Conservation (phyloP, 2,797 vertebrate genomes). For the Eulemur albifrons region DNA sequence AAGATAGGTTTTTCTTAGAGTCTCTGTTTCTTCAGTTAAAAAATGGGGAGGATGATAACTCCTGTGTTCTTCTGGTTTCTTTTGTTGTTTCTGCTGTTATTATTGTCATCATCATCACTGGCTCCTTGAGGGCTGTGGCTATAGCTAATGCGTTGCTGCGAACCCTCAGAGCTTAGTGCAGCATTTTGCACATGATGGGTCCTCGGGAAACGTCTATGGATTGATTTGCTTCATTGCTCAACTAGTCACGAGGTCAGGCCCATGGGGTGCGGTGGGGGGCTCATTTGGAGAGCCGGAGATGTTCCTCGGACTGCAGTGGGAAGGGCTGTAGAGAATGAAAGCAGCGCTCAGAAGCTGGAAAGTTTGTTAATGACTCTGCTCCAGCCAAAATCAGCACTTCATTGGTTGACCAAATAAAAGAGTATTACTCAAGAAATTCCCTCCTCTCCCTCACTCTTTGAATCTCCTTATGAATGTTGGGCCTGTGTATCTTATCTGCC, state of each 20-base stretch:
- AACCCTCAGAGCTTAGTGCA: not conserved
- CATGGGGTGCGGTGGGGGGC: accelerated
- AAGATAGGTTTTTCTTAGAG: not conserved
- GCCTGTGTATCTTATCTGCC: not conserved
- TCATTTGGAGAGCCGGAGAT: not conserved
- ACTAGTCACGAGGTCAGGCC: not conserved
- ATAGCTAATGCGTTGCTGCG: not conserved
- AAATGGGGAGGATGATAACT: not conserved
- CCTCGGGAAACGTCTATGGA: not conserved
- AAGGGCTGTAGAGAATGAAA: not conserved
- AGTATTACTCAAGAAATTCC: conserved; percentile 21
- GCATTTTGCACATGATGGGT: not conserved
- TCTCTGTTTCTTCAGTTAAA: not conserved
- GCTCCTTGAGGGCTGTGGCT: not conserved
- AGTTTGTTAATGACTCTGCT: not conserved
- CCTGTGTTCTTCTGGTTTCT: not conserved
- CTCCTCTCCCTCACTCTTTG: not conserved
- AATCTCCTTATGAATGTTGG: not conserved
- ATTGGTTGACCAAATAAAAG: conserved; percentile 23
- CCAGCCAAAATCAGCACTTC: not conserved
- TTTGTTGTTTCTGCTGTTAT: not conserved
- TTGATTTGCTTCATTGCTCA: not conserved
- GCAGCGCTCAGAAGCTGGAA: not conserved
- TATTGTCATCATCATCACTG: not conserved
- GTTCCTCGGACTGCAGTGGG: not conserved